Base-by-base conservation (phyloP, 2,888 invertebrate genomes). In the Pilophorus perplexus region DNA sequence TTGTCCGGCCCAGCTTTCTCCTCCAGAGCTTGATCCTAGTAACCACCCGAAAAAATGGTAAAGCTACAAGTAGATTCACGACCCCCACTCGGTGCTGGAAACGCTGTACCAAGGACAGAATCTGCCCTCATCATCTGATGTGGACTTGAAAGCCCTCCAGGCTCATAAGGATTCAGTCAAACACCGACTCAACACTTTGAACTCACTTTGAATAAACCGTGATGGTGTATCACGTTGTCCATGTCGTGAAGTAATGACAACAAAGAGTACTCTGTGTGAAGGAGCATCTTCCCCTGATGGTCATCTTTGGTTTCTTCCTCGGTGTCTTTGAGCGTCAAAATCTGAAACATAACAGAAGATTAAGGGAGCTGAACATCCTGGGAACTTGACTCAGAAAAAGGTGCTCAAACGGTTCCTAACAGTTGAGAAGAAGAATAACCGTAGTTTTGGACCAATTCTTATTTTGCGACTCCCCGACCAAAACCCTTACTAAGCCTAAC, bases 181-280 rank as follows among this genome's bases (percentile, higher is more conserved):
- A 33, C 33, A n/a, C n/a, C n/a, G n/a, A n/a, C n/a, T n/a, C n/a
- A n/a, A n/a, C n/a, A n/a, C n/a, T n/a, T n/a, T n/a, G n/a, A n/a
- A 42, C 66, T 72, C 76, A 87, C 88, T 81, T 87, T 87, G 75
- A 86, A 89, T 69, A 89, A 79, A 33, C 87, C 88, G 78, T 88
- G 87, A 74, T 87, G 87, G 74, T 88, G 87, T 67, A 88, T 84
- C 10, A 90, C 86, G 18, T 89, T 88, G 71, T 84, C 83, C 73
- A 86, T 84, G 73, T 85, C 83, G 66, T 84, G 83, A 23, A 89
- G 78, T 62, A 88, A 75, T 3, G 86, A 86, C 37, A 89, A 77
- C 8, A 90, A 76, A 4, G 87, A 86, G 76, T 86, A 87, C 75
- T 90, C 90, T 0, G 88, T 88, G 73, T 89, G 87, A 14, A 89